Conservation (phyloP, 2,113 vertebrate species). For the Acinonyx jubatus region DNA sequence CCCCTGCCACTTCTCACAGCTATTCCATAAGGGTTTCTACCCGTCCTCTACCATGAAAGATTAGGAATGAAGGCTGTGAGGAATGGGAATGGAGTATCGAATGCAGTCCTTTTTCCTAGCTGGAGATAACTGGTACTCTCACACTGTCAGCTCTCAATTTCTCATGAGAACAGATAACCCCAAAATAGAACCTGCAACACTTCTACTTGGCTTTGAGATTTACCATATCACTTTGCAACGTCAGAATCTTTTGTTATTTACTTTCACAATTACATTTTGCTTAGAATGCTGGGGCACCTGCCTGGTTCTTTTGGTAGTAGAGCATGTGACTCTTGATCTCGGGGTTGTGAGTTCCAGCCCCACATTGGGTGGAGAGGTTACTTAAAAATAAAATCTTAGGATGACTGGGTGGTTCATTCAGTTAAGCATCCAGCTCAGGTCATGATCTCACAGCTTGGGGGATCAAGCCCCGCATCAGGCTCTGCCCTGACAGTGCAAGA, state of each 20-base stretch:
- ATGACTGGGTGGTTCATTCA: too few species aligned
- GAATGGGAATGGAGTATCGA: not conserved
- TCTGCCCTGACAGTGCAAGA: too few species aligned
- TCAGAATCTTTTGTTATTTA: conserved; percentile 39
- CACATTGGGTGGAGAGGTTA: not conserved
- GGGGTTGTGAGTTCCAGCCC: not conserved
- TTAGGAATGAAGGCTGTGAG: not conserved
- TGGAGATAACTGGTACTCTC: not conserved
- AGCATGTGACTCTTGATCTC: not conserved
- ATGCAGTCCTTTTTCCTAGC: not conserved
- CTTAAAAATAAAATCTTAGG: not conserved
- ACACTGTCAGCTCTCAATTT: not conserved
- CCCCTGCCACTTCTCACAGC: not conserved
- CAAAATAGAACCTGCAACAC: not conserved
- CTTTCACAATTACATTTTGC: conserved; percentile 16
- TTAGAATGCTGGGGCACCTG: not conserved
- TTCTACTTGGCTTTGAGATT: conserved; percentile 2
- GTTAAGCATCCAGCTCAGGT: too few species aligned
- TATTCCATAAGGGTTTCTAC: not conserved
- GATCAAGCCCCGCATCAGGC: too few species aligned
- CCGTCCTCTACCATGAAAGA: not conserved
- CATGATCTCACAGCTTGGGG: too few species aligned
- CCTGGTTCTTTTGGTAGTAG: not conserved
- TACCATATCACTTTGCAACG: not conserved
- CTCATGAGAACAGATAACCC: not conserved